Percentiles rank a stretch among this genome's conserved stretches.
Evolutionary conservation across 2,888 invertebrate species (phyloP).

Genomic region (Limnephilus lunatus): DNA sequence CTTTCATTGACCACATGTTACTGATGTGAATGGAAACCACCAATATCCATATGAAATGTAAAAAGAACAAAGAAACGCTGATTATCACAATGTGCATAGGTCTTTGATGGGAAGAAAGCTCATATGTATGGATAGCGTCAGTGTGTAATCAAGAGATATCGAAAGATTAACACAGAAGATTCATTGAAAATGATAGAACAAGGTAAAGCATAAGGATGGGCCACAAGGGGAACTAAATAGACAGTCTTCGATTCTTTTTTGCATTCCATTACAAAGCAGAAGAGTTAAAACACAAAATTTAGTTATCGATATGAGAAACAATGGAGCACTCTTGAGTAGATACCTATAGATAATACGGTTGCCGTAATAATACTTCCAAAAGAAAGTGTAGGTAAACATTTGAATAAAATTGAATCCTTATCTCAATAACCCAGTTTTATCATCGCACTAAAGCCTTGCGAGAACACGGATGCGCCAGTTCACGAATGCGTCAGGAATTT

Average conservation of each 20-base stretch:
- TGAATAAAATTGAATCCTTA: not conserved
- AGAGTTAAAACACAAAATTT: not conserved
- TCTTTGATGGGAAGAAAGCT: not conserved
- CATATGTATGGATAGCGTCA: not conserved
- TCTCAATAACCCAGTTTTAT: slow-evolving; percentile 2
- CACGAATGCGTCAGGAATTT: not conserved
- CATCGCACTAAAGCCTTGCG: not conserved
- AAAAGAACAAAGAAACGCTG: not conserved
- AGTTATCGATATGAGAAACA: not conserved
- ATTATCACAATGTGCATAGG: not conserved
- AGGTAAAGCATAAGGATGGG: too few relatives aligned
- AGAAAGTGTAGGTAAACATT: not conserved
- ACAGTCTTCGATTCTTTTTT: not conserved
- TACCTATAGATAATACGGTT: not conserved
- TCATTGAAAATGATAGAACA: too few relatives aligned
- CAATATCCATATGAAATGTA: not conserved
- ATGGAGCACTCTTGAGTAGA: not conserved
- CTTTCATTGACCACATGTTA: not conserved
- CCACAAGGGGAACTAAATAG: too few relatives aligned
- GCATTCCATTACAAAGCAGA: not conserved
- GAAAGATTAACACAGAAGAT: not conserved
- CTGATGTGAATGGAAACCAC: not conserved
- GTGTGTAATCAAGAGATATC: not conserved
- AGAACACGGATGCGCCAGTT: not conserved
- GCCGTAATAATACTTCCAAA: not conserved